Evolutionary conservation across 2,113 vertebrate species (phyloP).

Genomic region (Atlantisia rogersi): DNA sequence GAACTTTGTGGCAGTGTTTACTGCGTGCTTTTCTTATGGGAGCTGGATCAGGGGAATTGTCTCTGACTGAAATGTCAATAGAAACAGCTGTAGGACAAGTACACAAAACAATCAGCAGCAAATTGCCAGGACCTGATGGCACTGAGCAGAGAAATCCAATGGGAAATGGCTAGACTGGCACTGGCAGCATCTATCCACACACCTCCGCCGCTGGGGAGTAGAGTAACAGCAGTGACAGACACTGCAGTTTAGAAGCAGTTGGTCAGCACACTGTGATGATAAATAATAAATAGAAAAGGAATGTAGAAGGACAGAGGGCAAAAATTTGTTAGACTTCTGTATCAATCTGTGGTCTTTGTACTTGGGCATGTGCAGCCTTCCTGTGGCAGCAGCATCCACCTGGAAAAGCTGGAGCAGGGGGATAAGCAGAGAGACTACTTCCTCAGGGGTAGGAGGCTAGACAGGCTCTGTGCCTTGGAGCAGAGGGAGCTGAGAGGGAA

Average conservation of each 20-base stretch:
- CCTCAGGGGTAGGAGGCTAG: background rate
- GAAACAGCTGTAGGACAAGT: background rate
- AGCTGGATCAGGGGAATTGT: background rate
- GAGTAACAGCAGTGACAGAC: background rate
- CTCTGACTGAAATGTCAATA: background rate
- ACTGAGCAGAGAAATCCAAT: background rate
- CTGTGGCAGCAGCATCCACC: background rate
- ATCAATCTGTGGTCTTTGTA: background rate
- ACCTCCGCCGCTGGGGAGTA: background rate
- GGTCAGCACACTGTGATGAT: background rate
- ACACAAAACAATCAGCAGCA: background rate
- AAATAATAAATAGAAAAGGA: background rate
- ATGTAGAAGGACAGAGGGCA: background rate
- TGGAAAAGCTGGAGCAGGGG: background rate
- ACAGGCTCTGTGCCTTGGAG: background rate
- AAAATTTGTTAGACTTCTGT: accelerated
- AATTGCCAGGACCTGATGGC: background rate
- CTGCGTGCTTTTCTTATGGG: background rate
- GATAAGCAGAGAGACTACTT: background rate
- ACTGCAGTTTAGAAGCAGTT: background rate
- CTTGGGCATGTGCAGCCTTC: background rate
- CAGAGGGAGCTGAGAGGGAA: background rate
- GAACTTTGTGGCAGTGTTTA: background rate
- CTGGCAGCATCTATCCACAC: background rate
- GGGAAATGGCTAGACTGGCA: background rate